phyloP scores from a whole-genome alignment of 2,888 invertebrate species.

The Exocentrus adspersus region DNA sequence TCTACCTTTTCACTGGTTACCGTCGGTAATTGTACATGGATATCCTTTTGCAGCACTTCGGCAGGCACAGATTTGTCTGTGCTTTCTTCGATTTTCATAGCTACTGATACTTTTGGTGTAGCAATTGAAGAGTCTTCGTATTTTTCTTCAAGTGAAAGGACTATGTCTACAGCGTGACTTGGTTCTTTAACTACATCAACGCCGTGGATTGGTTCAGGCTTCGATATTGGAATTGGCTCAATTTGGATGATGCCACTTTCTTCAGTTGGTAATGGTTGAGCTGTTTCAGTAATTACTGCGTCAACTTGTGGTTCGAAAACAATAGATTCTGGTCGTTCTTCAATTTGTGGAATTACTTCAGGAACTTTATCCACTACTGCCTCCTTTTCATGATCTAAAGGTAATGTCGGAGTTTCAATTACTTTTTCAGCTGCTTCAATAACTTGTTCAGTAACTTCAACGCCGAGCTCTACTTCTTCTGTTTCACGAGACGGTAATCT shows the following conservation, averaged over 20 bases:
- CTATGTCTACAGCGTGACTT: constrained; percentile 58
- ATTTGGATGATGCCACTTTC: background rate
- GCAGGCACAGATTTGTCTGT: constrained; percentile 46
- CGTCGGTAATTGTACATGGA: constrained; percentile 55
- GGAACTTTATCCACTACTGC: background rate
- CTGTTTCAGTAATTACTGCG: background rate
- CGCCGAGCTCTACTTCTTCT: background rate
- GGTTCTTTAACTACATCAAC: constrained; percentile 42
- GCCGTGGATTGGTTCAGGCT: background rate
- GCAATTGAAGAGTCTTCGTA: constrained; percentile 59
- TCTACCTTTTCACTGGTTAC: constrained; percentile 42
- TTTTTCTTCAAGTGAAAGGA: constrained; percentile 61
- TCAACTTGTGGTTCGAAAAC: background rate
- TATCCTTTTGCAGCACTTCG: constrained; percentile 56
- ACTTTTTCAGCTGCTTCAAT: background rate
- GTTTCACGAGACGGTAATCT: background rate
- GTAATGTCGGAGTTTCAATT: background rate
- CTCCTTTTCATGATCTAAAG: background rate
- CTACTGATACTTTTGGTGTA: constrained; percentile 55
- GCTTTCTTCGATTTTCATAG: constrained; percentile 55
- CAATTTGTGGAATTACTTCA: background rate
- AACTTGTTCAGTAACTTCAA: background rate
- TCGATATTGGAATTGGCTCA: background rate
- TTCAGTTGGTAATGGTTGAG: constrained; percentile 2
- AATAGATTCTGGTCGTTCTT: background rate